Base-by-base conservation (phyloP, 2,888 invertebrate species). In the Chymomyza caudatula region DNA sequence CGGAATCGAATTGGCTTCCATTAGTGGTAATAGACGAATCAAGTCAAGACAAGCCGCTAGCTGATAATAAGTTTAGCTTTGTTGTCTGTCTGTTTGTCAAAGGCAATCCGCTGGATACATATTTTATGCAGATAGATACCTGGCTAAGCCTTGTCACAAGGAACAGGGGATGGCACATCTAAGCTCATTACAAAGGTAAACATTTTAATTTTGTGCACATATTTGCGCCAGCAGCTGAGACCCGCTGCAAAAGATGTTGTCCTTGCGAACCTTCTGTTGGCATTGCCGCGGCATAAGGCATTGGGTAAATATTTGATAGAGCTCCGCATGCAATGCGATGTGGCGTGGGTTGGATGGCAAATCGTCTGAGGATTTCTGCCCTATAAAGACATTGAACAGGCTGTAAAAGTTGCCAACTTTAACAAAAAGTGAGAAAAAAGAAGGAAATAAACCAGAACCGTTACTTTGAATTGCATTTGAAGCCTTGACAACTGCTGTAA, bases 121-220 rank as follows among this genome's bases (percentile, higher is more conserved):
- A 15, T 15, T 13, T 3, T 15, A 17, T 17, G n/a, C 3, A 17
- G 47, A 47, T 47, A 19, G 47, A 19, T 19, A 17, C 47, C 19
- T 47, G 17, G 47, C 19, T 19, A 6, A 47, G 17, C 13, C 4
- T 47, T 13, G 47, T 47, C 19, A 11, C 37, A 47, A 47, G 11
- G n/a, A 3, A 17, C 56, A 42, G 15, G 56, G 17, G 19, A 13
- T 52, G 23, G 52, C 52, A 52, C 4, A 17, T 60, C 56, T 51
- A 57, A 65, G 70, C 67, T 74, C 67, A 75, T 73, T 70, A 71
- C 59, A 65, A 73, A 61, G 67, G 68, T 61, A 76, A 83, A 76
- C 69, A 69, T 60, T 67, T 66, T 65, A 65, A 70, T 64, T 64
- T 72, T 67, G 62, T 37, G 67, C 67, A 71, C 69, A 78, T 56